Evolutionary conservation across 2,113 vertebrate species (phyloP), one percentile per base, ranked within the genome.

Genomic region (Bufo gargarizans): DNA sequence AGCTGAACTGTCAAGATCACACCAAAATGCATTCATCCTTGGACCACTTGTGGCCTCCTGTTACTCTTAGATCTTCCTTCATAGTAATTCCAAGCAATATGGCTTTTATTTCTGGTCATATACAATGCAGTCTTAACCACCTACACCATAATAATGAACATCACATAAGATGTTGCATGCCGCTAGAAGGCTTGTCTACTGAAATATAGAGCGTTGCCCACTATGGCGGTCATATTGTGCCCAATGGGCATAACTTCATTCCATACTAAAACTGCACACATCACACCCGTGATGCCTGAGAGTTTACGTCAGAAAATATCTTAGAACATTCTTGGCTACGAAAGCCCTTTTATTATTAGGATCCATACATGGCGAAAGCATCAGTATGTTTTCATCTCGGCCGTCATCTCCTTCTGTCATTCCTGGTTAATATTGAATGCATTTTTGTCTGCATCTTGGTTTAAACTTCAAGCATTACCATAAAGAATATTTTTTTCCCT

Each of bases 391-490:
- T 22, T 78, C 49, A 55, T 78, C 20, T 78, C 50, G 22, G 6
- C 50, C 72, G 17, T 56, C 49, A 20, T 65, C 10, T 82, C 4
- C 14, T 43, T 17, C n/a, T 79, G 13, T 16, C 6, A 16, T 79
- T 33, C 20, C 16, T 17, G 45, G 80, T 65, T 65, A 49, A 20
- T 71, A 71, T 55, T 85, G 79, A 92, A 94, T 94, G 95, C 94
- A 92, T 94, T 94, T 92, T 93, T 93, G 93, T 94, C 92, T 93
- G 93, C 94, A 92, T 91, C 93, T 93, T 92, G 77, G 93, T 92
- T 87, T 94, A 89, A 89, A 55, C 63, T 84, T 84, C 90, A 91
- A 92, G 91, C 94, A 91, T 95, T 92, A 94, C 94, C 90, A 91
- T 93, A 90, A 89, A 91, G 86, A 87, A 92, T 92, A 92, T 93